Evolutionary conservation across 2,888 invertebrate genomes (phyloP).

Genomic region (Cyaniris semiargus): DNA sequence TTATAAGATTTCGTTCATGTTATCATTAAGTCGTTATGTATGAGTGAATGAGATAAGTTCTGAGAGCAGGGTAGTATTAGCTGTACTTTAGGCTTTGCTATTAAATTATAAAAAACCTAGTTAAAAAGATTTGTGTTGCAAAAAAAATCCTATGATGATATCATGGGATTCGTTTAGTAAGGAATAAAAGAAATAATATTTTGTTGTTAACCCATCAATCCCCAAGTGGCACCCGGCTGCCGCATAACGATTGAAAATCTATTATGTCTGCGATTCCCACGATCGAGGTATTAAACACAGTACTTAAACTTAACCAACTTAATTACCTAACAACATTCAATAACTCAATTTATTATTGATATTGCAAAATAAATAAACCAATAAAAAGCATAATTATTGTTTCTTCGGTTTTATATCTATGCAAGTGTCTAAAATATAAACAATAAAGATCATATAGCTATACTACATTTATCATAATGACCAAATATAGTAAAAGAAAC

Average conservation of each 20-base stretch:
- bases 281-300: no score
- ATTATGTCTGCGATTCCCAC: no score
- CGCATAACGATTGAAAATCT: no score
- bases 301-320: no score
- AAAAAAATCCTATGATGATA: background rate
- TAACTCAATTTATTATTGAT: no score
- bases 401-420: no score
- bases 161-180: no score
- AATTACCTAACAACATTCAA: no score
- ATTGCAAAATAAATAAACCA: background rate
- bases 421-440: background rate
- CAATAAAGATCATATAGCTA: background rate
- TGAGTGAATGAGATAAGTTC: background rate
- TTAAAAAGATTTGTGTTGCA: background rate
- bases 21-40: background rate
- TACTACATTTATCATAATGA: background rate
- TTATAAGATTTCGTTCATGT: slow-evolving; percentile 32
- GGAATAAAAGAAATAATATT: no score
- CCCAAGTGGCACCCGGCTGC: no score
- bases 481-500: background rate
- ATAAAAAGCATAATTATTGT: no score
- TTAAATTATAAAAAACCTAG: background rate
- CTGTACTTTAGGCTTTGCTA: background rate
- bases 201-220: no score
- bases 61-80: background rate